Evolutionary conservation across 2,113 vertebrate species (phyloP), one percentile per base, ranked within the genome.

Genomic region (Passer domesticus): DNA sequence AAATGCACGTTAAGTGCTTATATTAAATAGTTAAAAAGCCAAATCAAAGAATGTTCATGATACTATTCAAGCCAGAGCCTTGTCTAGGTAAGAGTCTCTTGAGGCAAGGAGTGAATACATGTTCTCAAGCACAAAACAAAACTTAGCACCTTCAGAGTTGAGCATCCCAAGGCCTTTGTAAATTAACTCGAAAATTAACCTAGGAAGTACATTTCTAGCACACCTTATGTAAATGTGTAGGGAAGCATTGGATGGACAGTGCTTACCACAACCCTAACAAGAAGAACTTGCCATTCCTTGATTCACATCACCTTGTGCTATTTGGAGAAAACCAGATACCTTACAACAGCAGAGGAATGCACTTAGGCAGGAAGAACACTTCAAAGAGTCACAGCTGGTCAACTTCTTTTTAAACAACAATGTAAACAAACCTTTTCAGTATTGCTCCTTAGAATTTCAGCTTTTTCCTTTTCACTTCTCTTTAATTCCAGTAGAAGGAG

Each of bases 381-480:
- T 66, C 46, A 28, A 25, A 76, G 28, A 82, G 44, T 8, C 47
- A 43, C 0, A 90, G 13, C 44, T 37, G 24, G 12, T 50, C 16
- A 83, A 41, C 13, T 63, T 73, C 21, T 63, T 70, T 76, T 75
- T 23, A 70, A 91, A 37, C 5, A 79, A 41, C 13, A 83, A 63
- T 2, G 64, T 43, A 80, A 76, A 87, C 72, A 95, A 96, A 99
- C 99, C 98, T 97, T 97, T 95, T 98, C 97, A 93, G 85, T 90
- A 94, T 98, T 97, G 22, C 97, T 98, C 74, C 97, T 98, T 87
- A 98, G 96, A 13, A 98, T 87, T 85, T 98, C 97, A 79, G 98
- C 98, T 94, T 99, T 98, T 76, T 98, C 97, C 91, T 98, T 99
- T 97, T 99, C 99, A 58, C 74, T 87, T 89, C 96, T 98, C 79